Base-by-base conservation (phyloP, 2,113 vertebrate species). In the Sturnus vulgaris region DNA sequence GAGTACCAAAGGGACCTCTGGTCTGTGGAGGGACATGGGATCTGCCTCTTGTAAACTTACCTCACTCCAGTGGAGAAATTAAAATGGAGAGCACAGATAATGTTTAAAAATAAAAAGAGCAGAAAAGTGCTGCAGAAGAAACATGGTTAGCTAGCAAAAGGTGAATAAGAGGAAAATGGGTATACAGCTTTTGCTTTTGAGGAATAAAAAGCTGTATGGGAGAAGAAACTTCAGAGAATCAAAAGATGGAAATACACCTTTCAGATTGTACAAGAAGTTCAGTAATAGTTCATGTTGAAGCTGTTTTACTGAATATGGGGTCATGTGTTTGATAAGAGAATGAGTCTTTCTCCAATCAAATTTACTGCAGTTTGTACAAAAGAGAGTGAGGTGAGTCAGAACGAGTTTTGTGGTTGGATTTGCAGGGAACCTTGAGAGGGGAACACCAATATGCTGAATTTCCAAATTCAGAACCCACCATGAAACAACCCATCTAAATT, bases 361-460 rank as follows among this genome's bases (percentile, higher is more conserved):
- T 37, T 80, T 79, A 71, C 59, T 76, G 28, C 24, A 87, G 33
- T 75, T 52, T 61, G 18, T 69, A 21, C 35, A 35, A 70, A 80
- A 47, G 52, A 82, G 55, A 78, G 70, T 59, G 52, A 78, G 56
- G 59, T 80, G 85, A 90, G 73, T 90, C 35, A 91, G 95, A 90
- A 72, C 39, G 79, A 88, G 92, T 94, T 80, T 92, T 94, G 44
- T 93, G 86, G 39, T 91, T 94, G 88, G 69, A 92, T 93, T 94
- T 96, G n/a, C 77, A 91, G 91, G 77, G 77, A 88, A 57, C 69
- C 69, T 80, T 96, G 78, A 77, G 75, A 96, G 85, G 71, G 63
- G 76, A 91, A 22, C 42, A 82, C 40, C 77, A 85, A 37, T 79
- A 50, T 42, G 42, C 64, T 93, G 91, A 93, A 66, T 90, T 92